Evolutionary conservation across 2,113 vertebrate genomes (phyloP).

Genomic region (Dromas ardeola): DNA sequence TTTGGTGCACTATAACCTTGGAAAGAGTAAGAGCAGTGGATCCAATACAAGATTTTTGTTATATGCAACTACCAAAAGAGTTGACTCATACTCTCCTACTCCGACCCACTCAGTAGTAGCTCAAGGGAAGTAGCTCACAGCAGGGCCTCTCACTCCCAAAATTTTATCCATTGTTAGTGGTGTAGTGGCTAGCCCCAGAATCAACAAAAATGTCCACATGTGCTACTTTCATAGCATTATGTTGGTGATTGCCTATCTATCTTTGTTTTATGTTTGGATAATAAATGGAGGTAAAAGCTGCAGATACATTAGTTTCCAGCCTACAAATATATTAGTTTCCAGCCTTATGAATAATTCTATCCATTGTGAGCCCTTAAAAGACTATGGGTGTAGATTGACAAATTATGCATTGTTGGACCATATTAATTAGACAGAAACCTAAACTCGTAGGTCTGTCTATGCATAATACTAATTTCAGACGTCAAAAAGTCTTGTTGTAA

Average conservation of each 20-base stretch:
- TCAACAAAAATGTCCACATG: background rate
- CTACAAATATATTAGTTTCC: background rate
- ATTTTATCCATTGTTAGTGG: background rate
- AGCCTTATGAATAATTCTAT: background rate
- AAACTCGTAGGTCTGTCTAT: background rate
- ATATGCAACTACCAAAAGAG: background rate
- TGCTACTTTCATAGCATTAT: background rate
- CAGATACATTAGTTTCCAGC: background rate
- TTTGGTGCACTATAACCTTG: background rate
- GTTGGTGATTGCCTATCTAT: background rate
- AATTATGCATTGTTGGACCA: background rate
- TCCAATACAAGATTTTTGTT: background rate
- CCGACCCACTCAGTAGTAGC: rapidly evolving
- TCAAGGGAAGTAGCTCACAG: background rate
- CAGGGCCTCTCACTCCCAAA: background rate
- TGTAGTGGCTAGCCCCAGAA: background rate
- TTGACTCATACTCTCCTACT: background rate
- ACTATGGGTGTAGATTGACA: background rate
- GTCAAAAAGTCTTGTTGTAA: background rate
- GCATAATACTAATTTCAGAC: background rate
- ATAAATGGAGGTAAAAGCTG: background rate
- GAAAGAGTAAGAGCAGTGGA: background rate
- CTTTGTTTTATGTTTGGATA: background rate
- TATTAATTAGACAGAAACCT: background rate
- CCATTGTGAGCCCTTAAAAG: background rate